Base-by-base conservation (phyloP, 2,888 invertebrate genomes). In the Atherix ibis region DNA sequence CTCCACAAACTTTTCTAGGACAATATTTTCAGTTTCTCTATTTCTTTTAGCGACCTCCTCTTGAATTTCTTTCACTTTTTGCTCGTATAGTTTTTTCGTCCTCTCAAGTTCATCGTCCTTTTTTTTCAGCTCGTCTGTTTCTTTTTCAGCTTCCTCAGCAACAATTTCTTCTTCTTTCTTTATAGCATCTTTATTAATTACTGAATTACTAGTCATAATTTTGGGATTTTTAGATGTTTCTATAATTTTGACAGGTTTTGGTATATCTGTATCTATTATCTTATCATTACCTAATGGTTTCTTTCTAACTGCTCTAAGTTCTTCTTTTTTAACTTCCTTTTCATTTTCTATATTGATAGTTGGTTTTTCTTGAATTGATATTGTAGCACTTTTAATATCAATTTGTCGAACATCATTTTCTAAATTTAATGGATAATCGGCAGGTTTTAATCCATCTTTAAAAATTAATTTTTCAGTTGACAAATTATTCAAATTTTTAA, bases 81-180 rank as follows among this genome's bases (percentile, higher is more conserved):
- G 50, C 27, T 54, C 54, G n/a, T 56, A 38, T 4, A 52, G 43
- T 34, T 54, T 50, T 47, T 59, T 56, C 10, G 56, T 50, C 33
- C 52, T 47, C 26, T 53, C 50, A 4, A 54, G 40, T 40, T 56
- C 52, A 9, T 52, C 51, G 40, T 55, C 52, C 4, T 56, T 52
- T 38, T 54, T 49, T 12, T 50, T 53, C 26, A 50, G 50, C 37
- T 65, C 56, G 2, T 30, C 31, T 6, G 26, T 31, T 53, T 53
- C 39, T 51, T 49, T 9, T 48, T 50, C 22, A 41, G 47, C 17
- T 38, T 57, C 52, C 31, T 62, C 58, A 3, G 54, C 53, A 3
- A 53, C 53, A 18, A 56, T 53, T 36, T 56, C 54, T 26, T 62
- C 57, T 27, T 64, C 61, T 44, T 65, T 65, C 42, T 67, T 67